Evolutionary conservation across 2,888 invertebrate genomes (phyloP), one percentile per base, ranked within the genome.

Genomic region (Azorinus chamasolen): DNA sequence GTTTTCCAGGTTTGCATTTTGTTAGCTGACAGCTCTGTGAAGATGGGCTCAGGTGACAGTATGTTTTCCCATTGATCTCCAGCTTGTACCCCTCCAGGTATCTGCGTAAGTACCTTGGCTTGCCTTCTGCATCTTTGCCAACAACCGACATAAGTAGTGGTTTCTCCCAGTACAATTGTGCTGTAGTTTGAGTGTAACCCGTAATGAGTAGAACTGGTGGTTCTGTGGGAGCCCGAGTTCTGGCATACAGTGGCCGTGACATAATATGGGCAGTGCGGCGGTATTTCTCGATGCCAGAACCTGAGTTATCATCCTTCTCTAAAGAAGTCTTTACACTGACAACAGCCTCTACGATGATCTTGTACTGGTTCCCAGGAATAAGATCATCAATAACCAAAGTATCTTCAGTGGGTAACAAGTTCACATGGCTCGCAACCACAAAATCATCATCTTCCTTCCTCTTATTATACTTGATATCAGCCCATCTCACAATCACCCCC

Each of bases 91-190:
- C 92, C 58, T 91, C 90, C 24, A 93, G 85, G 58, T 91, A 91
- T 65, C 91, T 84, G 59, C 89, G 88, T 54, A 92, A 78, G 75
- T 89, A 92, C 32, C 32, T 32, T 18, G 90, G 89, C 51, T 89
- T 87, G 22, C 88, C 92, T 24, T 91, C 89, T 1, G 87, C 84
- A 58, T 89, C 89, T 74, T 90, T 89, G 0, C 91, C 91, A 18
- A 91, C 80, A 10, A 90, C 86, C 6, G 89, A 84, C 79, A 89
- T 90, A 41, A 93, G 85, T 27, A 88, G 72, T 12, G 93, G 93
- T 70, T 91, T 92, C 79, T 93, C 92, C 93, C 93, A 93, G 83
- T 90, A 91, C 27, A 93, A 81, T 57, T 91, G 86, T 37, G 91
- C 90, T 18, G 91, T 89, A 48, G 84, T 88, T 63, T 88, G 87